Evolutionary conservation across 2,888 invertebrate genomes (phyloP).

Genomic region (Liopterus haemorrhoidalis): DNA sequence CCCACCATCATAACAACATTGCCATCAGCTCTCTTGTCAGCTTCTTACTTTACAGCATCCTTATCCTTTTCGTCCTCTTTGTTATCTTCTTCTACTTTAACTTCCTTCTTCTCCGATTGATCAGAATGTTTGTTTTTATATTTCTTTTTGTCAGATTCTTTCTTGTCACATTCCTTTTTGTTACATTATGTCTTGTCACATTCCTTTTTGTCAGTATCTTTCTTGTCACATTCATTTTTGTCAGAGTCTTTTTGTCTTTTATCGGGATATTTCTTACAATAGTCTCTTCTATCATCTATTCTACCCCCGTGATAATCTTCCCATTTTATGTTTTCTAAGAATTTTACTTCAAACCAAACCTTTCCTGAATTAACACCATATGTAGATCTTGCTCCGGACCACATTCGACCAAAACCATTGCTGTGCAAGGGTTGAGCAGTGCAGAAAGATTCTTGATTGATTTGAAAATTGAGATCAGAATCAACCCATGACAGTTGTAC

Average conservation of each 20-base stretch:
- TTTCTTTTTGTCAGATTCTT: slow-evolving; percentile 17
- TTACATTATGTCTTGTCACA: slow-evolving; percentile 20
- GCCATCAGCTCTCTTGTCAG: slow-evolving; percentile 16
- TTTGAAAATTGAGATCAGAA: slow-evolving; percentile 81
- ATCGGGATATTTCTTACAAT: slow-evolving; percentile 26
- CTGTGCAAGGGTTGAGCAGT: slow-evolving; percentile 74
- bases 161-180: slow-evolving; percentile 15
- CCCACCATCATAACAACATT: slow-evolving; percentile 93
- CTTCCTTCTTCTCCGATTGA: slow-evolving; percentile 16
- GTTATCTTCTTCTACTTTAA: slow-evolving; percentile 17
- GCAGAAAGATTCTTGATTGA: slow-evolving; percentile 66
- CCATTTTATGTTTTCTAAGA: slow-evolving; percentile 50
- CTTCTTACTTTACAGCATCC: slow-evolving; percentile 19
- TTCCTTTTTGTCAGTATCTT: slow-evolving; percentile 9
- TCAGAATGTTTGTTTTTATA: slow-evolving; percentile 14
- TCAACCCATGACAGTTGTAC: slow-evolving; percentile 80
- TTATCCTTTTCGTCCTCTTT: slow-evolving; percentile 17
- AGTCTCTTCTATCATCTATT: slow-evolving; percentile 23
- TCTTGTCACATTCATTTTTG: slow-evolving; percentile 15
- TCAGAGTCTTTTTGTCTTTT: slow-evolving; percentile 16
- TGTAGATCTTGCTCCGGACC: slow-evolving; percentile 86
- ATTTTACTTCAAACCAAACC: slow-evolving; percentile 75
- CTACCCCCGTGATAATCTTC: slow-evolving; percentile 41
- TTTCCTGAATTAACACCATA: slow-evolving; percentile 78
- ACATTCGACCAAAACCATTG: slow-evolving; percentile 86